phyloP scores from a whole-genome alignment of 2,113 vertebrate species.

The Pygoscelis antarcticus region DNA sequence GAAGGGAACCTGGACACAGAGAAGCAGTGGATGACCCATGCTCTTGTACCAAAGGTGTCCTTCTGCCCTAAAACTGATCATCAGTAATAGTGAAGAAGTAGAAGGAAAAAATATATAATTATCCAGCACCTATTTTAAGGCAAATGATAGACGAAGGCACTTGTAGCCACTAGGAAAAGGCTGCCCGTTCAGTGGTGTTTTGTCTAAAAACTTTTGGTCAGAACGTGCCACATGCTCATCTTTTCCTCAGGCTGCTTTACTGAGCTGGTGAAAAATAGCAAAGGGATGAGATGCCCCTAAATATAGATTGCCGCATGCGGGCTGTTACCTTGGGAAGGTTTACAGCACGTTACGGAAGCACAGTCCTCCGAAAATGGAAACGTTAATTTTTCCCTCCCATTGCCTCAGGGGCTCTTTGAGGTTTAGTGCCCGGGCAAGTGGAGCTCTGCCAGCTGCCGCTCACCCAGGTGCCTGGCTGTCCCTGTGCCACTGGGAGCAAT shows the following conservation, averaged over 20 bases:
- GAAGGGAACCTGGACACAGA: background rate
- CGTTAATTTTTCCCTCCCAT: background rate
- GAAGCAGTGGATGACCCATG: background rate
- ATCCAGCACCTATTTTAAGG: background rate
- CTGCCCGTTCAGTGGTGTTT: background rate
- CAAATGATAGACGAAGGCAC: background rate
- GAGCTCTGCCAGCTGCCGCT: background rate
- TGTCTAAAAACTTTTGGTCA: background rate
- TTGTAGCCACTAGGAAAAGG: background rate
- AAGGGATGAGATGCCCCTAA: background rate
- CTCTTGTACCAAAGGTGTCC: background rate
- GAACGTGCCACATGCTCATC: background rate
- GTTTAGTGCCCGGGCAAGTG: background rate
- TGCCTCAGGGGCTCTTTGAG: background rate
- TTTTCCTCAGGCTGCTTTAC: background rate
- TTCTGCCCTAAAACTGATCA: background rate
- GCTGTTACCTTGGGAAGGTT: background rate
- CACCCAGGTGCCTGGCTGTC: background rate
- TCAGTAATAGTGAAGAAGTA: background rate
- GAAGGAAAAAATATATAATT: background rate
- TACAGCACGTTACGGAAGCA: accelerated
- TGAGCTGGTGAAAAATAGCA: background rate
- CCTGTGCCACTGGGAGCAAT: background rate
- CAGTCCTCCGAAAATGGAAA: background rate
- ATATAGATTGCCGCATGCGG: background rate